Percentiles rank a stretch among this genome's conserved stretches.
Evolutionary conservation across 2,888 invertebrate genomes (phyloP).

Genomic region (Galerucella calmariensis): DNA sequence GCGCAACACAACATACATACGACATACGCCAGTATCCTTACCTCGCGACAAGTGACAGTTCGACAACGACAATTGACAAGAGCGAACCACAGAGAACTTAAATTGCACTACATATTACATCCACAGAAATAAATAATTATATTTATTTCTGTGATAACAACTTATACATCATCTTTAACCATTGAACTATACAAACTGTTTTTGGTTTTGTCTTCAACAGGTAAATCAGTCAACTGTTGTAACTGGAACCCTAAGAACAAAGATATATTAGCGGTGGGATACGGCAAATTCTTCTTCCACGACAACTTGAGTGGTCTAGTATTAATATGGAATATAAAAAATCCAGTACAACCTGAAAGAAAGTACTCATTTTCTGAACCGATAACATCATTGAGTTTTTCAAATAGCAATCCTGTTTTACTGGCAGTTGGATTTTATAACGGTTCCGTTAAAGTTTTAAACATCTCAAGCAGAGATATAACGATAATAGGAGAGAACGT

Average conservation of each 20-base stretch:
- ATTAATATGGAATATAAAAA: conserved; percentile 84
- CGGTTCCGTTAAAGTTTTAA: conserved; percentile 78
- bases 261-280: conserved; percentile 80
- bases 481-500: conserved; percentile 49
- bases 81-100: too few species aligned
- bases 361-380: conserved; percentile 72
- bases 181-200: too few species aligned
- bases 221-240: conserved; percentile 72
- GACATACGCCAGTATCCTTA: too few species aligned
- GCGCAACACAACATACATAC: too few species aligned
- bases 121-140: too few species aligned
- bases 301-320: conserved; percentile 73
- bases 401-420: conserved; percentile 75
- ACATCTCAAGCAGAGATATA: conserved; percentile 70
- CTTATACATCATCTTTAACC: too few species aligned
- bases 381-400: conserved; percentile 78
- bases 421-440: conserved; percentile 81
- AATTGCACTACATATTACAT: too few species aligned
- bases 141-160: too few species aligned
- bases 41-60: too few species aligned
- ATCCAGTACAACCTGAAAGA: conserved; percentile 81
- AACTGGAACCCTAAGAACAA: conserved; percentile 76
- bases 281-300: conserved; percentile 75
- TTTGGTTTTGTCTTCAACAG: conserved; percentile 44
- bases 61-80: too few species aligned